These are phyloP conservation scores for Glyptemys insculpta DNA, from an alignment of 2,797 vertebrate genomes.

Conservation along the genomic window DNA sequence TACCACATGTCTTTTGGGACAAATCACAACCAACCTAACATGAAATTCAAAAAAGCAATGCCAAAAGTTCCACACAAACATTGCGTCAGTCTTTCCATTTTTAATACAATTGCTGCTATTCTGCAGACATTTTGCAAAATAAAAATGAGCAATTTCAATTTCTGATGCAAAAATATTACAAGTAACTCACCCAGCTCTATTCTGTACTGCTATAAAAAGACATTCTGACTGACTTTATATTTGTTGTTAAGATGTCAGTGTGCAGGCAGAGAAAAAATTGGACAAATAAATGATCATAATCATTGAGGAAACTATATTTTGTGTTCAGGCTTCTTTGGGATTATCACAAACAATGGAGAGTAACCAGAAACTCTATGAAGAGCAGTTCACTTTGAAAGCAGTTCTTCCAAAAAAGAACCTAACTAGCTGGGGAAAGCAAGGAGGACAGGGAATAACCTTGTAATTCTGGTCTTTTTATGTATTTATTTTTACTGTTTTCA, in stretches of 20 bases:
- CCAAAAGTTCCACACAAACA: neutral
- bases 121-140: neutral
- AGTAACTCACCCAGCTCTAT: neutral
- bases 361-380: neutral
- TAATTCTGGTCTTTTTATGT: neutral
- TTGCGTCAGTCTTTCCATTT: neutral
- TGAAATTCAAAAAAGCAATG: neutral
- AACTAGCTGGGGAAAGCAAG: neutral
- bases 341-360: neutral
- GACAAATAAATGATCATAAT: neutral
- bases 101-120: neutral
- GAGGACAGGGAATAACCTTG: neutral
- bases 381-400: neutral
- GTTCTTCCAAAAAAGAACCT: neutral
- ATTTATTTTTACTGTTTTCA: constrained; percentile 46
- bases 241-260: neutral
- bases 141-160: neutral
- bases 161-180: neutral
- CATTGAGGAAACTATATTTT: neutral
- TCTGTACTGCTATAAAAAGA: neutral
- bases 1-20: neutral
- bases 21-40: neutral
- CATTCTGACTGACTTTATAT: neutral
- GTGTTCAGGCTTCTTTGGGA: neutral
- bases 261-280: neutral